These are phyloP conservation scores for Rhingia campestris DNA, from an alignment of 2,888 invertebrate genomes.

Conservation along the genomic window DNA sequence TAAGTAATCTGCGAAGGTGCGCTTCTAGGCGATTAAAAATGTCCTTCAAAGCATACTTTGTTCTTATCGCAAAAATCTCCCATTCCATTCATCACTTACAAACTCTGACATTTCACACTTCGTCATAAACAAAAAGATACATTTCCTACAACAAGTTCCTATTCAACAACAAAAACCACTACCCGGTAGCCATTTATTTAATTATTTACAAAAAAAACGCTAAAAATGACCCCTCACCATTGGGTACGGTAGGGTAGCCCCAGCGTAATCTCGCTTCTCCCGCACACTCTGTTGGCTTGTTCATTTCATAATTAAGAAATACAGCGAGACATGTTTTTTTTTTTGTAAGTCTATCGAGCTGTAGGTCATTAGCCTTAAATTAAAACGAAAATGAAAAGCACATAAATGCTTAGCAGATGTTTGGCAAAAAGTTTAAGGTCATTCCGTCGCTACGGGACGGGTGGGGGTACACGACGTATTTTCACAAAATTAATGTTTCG, in stretches of 20 bases:
- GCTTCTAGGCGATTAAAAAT: no score
- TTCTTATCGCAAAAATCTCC: no score
- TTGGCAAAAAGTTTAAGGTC: slow-evolving; percentile 70
- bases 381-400: slow-evolving; percentile 6
- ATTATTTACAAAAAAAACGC: no score
- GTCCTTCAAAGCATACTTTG: no score
- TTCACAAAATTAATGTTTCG: slow-evolving; percentile 21
- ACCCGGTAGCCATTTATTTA: no score
- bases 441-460: slow-evolving; percentile 10
- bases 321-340: slow-evolving; percentile 26
- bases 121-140: no score
- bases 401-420: slow-evolving; percentile 38
- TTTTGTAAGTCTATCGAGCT: slow-evolving; percentile 11
- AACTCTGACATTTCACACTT: no score
- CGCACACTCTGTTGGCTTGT: neutral
- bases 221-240: no score
- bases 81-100: no score
- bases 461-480: slow-evolving; percentile 5
- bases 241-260: neutral
- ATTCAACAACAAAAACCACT: no score
- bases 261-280: neutral
- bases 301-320: slow-evolving; percentile 39
- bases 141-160: no score
- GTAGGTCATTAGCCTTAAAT: slow-evolving; percentile 48
- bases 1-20: no score